Base-by-base conservation (phyloP, 2,797 vertebrate species). In the Poeciliopsis infans region DNA sequence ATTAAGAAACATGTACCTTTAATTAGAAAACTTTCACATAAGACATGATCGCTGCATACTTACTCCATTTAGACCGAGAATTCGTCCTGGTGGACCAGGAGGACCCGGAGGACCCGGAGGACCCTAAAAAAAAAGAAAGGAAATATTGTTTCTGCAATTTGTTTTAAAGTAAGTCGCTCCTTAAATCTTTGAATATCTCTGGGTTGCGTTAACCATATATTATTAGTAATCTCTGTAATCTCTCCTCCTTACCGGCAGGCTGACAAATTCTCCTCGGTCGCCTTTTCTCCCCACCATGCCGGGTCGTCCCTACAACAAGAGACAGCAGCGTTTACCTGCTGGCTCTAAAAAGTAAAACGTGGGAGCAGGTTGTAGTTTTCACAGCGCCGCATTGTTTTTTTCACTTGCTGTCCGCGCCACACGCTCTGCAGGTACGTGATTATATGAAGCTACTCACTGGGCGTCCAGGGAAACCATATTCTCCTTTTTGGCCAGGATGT, bases 401-500 rank as follows among this genome's bases (percentile, higher is more conserved):
- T 46, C 64, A 7, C 53, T 55, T 39, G 73, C 7, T 31, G 25
- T 36, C 6, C 4, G 11, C 8, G 36, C 1, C 23, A 2, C 25
- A 43, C 15, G 2, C 55, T 31, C 74, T 61, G 41, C 8, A 61
- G 55, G 28, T 61, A 3, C n/a, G 11, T 39, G 47, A 46, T 45
- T 11, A 23, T 6, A 46, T 12, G 23, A 45, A 75, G n/a, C 0
- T 46, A 96, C 97, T 90, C 92, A 99, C 98, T 28, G 96, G 91
- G 53, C 97, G 95, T 79, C 98, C 97, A 0, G 98, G 97, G 75
- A 99, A 94, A 57, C 98, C 98, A 72, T 97, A 96, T 86, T 97
- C 98, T 95, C 98, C 98, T 95, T 98, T 99, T 78, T 93, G 94
- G 88, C 98, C 98, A 12, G 83, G 6, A 57, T 95, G 95, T 94